Evolutionary conservation across 2,113 vertebrate genomes (phyloP).

Genomic region (Isichthys henryi): DNA sequence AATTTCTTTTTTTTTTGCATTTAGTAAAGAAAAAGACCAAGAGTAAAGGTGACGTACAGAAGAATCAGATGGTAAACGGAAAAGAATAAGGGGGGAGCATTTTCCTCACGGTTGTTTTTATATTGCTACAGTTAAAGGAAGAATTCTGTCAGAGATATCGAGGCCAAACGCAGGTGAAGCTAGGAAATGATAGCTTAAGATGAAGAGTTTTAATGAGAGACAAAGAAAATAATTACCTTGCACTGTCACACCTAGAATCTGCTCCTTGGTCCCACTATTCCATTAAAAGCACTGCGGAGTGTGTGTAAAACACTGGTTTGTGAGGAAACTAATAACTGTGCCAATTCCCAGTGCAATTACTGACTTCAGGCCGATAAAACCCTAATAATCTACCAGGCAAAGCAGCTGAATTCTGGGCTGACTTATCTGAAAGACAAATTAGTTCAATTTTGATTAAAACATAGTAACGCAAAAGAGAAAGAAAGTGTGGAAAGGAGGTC

Average conservation of each 20-base stretch:
- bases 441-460: constrained; percentile 12
- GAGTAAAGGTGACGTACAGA: not conserved
- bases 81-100: not conserved
- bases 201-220: constrained; percentile 17
- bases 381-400: constrained; percentile 12
- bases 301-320: constrained; percentile 3
- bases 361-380: constrained; percentile 16
- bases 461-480: not conserved
- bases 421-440: constrained; percentile 20
- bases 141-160: not conserved
- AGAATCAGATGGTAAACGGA: not conserved
- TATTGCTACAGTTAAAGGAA: not conserved
- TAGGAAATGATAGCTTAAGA: not conserved
- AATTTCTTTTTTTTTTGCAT: not conserved
- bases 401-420: constrained; percentile 4
- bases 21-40: not conserved
- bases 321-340: constrained; percentile 12
- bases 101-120: not conserved
- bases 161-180: not conserved
- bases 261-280: not conserved
- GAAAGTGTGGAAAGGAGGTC: not conserved
- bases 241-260: not conserved
- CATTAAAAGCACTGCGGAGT: not conserved
- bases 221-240: constrained; percentile 5
- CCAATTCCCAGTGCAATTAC: constrained; percentile 18